phyloP scores from a whole-genome alignment of 2,113 vertebrate genomes.

The Tragelaphus scriptus region DNA sequence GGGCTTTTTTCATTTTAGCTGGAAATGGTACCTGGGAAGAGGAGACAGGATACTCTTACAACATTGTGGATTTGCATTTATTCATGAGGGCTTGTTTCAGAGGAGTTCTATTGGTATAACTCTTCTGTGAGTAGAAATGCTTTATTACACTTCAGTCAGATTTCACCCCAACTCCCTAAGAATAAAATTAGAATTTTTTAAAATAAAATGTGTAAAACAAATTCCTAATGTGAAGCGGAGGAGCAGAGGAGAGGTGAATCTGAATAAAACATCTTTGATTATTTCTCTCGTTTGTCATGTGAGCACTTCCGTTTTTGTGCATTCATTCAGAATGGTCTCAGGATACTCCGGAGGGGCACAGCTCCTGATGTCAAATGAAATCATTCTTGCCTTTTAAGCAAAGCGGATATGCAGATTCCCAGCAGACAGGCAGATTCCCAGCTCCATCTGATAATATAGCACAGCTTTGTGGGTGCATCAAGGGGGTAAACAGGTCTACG shows the following conservation, averaged over 20 bases:
- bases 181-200: neutral
- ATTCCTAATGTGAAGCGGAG: neutral
- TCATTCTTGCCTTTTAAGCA: neutral
- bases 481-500: neutral
- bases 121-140: constrained; percentile 37
- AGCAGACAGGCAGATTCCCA: neutral
- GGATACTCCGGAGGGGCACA: neutral
- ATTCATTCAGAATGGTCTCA: neutral
- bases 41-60: neutral
- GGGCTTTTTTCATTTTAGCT: neutral
- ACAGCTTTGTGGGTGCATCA: neutral
- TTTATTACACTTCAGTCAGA: neutral
- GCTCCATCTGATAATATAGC: neutral
- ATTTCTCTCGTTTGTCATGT: neutral
- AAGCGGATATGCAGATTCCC: neutral
- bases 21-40: neutral
- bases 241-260: neutral
- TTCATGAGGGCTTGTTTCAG: constrained; percentile 30
- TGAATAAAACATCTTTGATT: neutral
- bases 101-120: constrained; percentile 23
- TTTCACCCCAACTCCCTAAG: neutral
- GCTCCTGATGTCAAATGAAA: neutral
- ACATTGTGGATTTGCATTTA: neutral
- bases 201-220: constrained; percentile 20
- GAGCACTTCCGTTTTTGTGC: neutral